Evolutionary conservation across 2,888 invertebrate genomes (phyloP).

Genomic region (Athetis lepigone): DNA sequence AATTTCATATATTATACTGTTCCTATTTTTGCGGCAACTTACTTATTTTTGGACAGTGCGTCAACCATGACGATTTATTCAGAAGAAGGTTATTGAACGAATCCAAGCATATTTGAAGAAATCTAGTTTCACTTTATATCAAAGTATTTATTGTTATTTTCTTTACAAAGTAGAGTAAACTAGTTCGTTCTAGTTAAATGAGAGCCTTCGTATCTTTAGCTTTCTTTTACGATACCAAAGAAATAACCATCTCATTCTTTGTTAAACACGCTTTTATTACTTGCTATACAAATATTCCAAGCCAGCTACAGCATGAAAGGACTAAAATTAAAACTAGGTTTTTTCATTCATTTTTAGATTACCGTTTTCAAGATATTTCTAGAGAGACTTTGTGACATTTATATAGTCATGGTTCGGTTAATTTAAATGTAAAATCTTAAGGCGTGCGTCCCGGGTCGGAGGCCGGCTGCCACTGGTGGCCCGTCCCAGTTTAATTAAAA

Average conservation of each 20-base stretch:
- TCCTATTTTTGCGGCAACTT: too few species aligned
- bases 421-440: conserved; percentile 68
- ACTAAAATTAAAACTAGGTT: conserved; percentile 31
- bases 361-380: conserved; percentile 45
- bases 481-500: conserved; percentile 62
- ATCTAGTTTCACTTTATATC: background rate
- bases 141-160: background rate
- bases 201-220: conserved; percentile 18
- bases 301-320: conserved; percentile 20
- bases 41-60: too few species aligned
- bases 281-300: conserved; percentile 23
- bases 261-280: conserved; percentile 30
- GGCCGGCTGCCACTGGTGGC: conserved; percentile 30
- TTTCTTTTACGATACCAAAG: conserved; percentile 19
- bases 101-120: too few species aligned
- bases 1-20: too few species aligned
- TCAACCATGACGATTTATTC: too few species aligned
- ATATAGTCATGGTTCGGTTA: conserved; percentile 63
- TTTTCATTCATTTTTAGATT: conserved; percentile 35
- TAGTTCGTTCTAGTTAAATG: conserved; percentile 7
- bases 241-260: conserved; percentile 21
- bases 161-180: background rate
- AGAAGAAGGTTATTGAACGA: too few species aligned
- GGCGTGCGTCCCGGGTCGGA: conserved; percentile 56
- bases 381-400: conserved; percentile 55